Evolutionary conservation across 2,113 vertebrate species (phyloP).

Genomic region (Cichladusa arquata): DNA sequence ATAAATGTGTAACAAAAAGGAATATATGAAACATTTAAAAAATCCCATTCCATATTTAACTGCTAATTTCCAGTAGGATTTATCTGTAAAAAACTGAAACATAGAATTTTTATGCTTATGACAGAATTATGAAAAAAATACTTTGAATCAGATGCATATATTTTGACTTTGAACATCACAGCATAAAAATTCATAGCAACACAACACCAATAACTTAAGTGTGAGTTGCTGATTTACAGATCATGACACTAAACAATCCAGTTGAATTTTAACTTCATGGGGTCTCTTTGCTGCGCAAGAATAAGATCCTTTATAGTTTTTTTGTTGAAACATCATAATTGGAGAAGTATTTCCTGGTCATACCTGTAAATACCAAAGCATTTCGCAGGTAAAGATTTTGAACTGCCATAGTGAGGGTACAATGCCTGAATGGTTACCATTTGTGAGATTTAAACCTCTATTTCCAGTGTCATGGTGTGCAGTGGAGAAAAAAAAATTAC

Average conservation of each 20-base stretch:
- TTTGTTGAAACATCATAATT: neutral
- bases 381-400: neutral
- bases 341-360: neutral
- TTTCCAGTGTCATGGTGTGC: neutral
- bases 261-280: neutral
- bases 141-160: neutral
- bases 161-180: neutral
- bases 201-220: neutral
- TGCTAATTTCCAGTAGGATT: neutral
- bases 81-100: neutral
- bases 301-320: neutral
- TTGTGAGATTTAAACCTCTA: neutral
- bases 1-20: neutral
- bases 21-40: neutral
- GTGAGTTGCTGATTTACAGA: neutral
- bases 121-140: neutral
- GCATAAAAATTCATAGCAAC: neutral
- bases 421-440: neutral
- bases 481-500: neutral
- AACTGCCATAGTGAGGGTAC: neutral
- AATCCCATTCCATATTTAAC: neutral
- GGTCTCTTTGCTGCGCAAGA: neutral
- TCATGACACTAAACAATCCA: neutral
- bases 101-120: neutral
- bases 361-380: neutral